Evolutionary conservation across 2,113 vertebrate species (phyloP), one percentile per base, ranked within the genome.

Genomic region (Turnix velox): DNA sequence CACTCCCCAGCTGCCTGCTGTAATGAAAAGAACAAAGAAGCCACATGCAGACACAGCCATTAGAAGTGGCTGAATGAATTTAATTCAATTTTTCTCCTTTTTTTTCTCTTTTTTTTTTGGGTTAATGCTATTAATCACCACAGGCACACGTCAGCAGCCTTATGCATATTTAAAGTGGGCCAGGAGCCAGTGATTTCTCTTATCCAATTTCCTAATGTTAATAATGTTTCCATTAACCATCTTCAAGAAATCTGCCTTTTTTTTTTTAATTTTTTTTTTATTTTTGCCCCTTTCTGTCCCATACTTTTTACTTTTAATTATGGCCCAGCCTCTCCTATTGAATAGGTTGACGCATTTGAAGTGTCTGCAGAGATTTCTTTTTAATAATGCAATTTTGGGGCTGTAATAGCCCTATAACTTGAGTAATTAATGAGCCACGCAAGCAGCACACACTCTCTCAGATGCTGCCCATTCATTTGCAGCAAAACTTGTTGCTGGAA

Each of bases 251-350:
- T 88, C 92, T 87, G 92, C 92, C 93, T 10, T 62, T 72, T 35
- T 90, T 51, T n/a, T n/a, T n/a, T n/a, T n/a, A n/a, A n/a, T n/a
- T n/a, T n/a, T n/a, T n/a, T n/a, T n/a, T n/a, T n/a, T n/a, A n/a
- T n/a, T n/a, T n/a, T 79, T 49, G 94, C 93, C 96, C 95, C 87
- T 95, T 94, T 84, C 90, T 80, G 88, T 92, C 92, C 97, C 67
- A 11, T 88, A 82, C 83, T 93, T 97, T 90, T 94, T 87, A 54
- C 80, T 90, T 94, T 95, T 96, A 94, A 97, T 97, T 97, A 96
- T 77, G 93, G 91, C 92, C 96, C 81, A 20, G 93, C 85, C 94
- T 52, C 82, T 94, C 93, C 62, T 72, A 71, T 93, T 81, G 97
- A 97, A 93, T 62, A 66, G 84, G 88, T 42, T 89, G 94, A 88